Evolutionary conservation across 2,888 invertebrate species (phyloP), one percentile per base, ranked within the genome.

Genomic region (Nyleta sp.): DNA sequence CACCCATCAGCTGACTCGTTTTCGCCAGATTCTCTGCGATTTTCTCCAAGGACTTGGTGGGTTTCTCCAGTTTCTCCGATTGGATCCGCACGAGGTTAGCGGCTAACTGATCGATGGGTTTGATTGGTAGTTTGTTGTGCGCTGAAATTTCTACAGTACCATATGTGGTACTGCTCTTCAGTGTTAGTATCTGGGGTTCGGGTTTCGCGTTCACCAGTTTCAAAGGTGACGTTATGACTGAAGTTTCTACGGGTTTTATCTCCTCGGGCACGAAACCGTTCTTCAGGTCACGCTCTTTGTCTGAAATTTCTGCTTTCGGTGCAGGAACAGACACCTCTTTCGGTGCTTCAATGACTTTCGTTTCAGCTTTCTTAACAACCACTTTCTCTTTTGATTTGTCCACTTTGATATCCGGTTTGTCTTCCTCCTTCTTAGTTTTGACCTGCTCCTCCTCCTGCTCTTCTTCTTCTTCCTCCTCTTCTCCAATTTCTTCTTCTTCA

Each of bases 1-100:
- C 44, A 53, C 59, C 82, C 17, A 83, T 57, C 0, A 82, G 82
- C 38, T 87, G 85, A 15, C 88, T 86, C 0, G 88, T 81, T 31
- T 89, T 88, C 0, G 91, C 90, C 31, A 91, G 71, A 62, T 88
- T 90, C 59, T 90, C 89, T 0, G 90, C 91, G 24, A 91, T 91
- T 57, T 90, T 90, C n/a, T 91, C 91, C 15, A 90, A 72, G 2
- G 87, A 84, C 55, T 89, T 90, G 0, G 72, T 81, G 1, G 86
- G 85, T 4, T 87, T 88, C 11, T 88, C 87, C 5, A 87, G 71
- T 64, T 90, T 90, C 50, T 89, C 90, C 0, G 88, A 84, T 48
- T 89, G 89, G 48, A 89, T 84, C 13, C 87, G 85, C 2, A 85
- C 87, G 2, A 89, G 85, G 76, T 89, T 89, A 0, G 87, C 90